Evolutionary conservation across 2,113 vertebrate genomes (phyloP).

Genomic region (Corythoichthys haematopterus): DNA sequence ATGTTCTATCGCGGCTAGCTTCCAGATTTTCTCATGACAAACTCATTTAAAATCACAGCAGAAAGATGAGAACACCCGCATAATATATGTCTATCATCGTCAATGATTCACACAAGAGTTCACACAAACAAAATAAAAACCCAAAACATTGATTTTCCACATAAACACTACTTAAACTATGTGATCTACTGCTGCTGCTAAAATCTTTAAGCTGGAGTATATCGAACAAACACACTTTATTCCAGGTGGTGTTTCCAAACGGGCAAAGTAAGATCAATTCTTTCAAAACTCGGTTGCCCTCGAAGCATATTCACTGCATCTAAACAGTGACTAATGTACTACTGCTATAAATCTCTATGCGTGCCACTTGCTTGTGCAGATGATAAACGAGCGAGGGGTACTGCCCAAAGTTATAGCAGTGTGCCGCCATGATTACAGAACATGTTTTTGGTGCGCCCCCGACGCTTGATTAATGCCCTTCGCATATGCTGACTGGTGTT

Average conservation of each 20-base stretch:
- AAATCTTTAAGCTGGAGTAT: background rate
- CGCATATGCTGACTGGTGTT: conserved; percentile 61
- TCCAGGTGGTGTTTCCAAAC: conserved; percentile 19
- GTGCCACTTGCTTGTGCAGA: conserved; percentile 50
- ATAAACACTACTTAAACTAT: background rate
- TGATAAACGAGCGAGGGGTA: conserved; percentile 63
- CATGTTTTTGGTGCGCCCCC: conserved; percentile 66
- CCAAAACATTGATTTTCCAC: background rate
- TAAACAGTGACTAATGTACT: conserved; percentile 71
- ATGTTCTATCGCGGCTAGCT: no score
- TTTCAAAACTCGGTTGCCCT: conserved; percentile 52
- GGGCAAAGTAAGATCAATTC: conserved; percentile 45
- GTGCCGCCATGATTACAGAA: conserved; percentile 64
- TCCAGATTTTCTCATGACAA: no score
- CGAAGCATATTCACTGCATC: conserved; percentile 56
- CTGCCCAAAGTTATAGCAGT: conserved; percentile 60
- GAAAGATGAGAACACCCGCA: no score
- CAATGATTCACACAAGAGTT: no score
- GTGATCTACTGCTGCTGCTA: background rate
- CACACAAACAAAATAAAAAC: no score
- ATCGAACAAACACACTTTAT: background rate
- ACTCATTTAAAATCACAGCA: no score
- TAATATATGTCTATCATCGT: no score
- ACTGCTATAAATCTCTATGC: conserved; percentile 69
- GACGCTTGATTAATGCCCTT: conserved; percentile 71